A percentile compares a stretch with the other conserved stretches of the same genome.
These are phyloP conservation scores for Charanyca ferruginea DNA, from an alignment of 2,888 invertebrate genomes.

Conservation along the genomic window DNA sequence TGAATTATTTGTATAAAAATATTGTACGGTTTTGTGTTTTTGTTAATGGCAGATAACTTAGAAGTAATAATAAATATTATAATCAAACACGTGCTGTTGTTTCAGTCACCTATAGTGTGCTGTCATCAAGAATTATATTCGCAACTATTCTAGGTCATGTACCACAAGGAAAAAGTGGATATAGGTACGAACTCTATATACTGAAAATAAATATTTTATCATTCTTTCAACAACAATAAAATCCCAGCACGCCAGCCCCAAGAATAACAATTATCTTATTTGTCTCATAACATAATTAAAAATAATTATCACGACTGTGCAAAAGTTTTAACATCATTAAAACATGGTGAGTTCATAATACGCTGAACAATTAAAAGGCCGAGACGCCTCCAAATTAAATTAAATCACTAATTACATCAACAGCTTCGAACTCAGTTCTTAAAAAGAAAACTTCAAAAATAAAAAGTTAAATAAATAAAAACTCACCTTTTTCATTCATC, in stretches of 20 bases:
- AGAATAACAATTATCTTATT: constrained; percentile 29
- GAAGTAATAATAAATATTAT: too few species aligned
- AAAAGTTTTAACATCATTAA: constrained; percentile 31
- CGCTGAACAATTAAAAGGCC: constrained; percentile 29
- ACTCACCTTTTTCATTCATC: constrained; percentile 55
- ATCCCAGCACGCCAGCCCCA: background rate
- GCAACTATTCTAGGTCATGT: too few species aligned
- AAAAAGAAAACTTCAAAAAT: background rate
- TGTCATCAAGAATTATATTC: too few species aligned
- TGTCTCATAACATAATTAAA: constrained; percentile 31
- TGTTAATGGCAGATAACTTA: too few species aligned
- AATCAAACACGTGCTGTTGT: too few species aligned
- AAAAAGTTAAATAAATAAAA: background rate
- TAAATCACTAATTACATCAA: constrained; percentile 5
- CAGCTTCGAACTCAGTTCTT: background rate
- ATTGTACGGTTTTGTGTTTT: too few species aligned
- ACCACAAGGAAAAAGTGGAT: too few species aligned
- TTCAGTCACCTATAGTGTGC: too few species aligned
- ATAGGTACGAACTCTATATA: too few species aligned
- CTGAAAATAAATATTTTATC: background rate
- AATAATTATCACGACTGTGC: constrained; percentile 6
- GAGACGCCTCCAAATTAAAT: constrained; percentile 18
- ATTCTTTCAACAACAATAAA: background rate
- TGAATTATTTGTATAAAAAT: background rate
- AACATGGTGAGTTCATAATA: constrained; percentile 19